phyloP scores from a whole-genome alignment of 2,113 vertebrate genomes.

The Laticauda laticaudata region DNA sequence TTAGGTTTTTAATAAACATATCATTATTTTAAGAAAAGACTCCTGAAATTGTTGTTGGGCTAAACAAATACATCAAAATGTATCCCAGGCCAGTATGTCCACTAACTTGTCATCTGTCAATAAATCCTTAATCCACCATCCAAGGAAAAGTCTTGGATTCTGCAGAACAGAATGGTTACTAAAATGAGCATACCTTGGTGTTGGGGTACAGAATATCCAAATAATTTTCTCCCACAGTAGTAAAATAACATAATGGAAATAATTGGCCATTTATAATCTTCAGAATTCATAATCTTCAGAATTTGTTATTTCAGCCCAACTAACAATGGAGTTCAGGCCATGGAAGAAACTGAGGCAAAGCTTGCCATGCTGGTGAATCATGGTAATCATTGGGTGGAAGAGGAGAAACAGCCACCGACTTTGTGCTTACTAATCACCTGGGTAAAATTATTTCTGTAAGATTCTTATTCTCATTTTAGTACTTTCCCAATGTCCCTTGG shows the following conservation, averaged over 20 bases:
- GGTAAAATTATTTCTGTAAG: not conserved
- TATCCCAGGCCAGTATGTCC: too few species aligned
- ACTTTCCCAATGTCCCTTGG: not conserved
- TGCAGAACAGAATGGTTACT: not conserved
- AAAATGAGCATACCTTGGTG: not conserved
- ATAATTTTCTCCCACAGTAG: rapidly evolving
- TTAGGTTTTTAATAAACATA: not conserved
- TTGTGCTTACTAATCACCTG: not conserved
- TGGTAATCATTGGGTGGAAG: not conserved
- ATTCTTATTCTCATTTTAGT: not conserved
- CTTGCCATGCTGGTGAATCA: not conserved
- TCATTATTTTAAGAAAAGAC: not conserved
- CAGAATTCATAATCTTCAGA: not conserved
- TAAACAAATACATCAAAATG: not conserved
- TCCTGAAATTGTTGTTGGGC: not conserved
- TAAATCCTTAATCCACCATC: not conserved
- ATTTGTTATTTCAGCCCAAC: not conserved
- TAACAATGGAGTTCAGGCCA: not conserved
- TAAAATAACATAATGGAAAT: not conserved
- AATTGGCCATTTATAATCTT: not conserved
- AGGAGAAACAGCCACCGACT: too few species aligned
- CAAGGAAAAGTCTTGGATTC: not conserved
- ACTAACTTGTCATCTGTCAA: not conserved
- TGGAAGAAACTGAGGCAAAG: not conserved
- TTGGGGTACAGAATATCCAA: not conserved